Evolutionary conservation across 64 coral and sea anemone genomes (phyloP), one percentile per base, ranked within the genome.

Genomic region (Porites australiensis): DNA sequence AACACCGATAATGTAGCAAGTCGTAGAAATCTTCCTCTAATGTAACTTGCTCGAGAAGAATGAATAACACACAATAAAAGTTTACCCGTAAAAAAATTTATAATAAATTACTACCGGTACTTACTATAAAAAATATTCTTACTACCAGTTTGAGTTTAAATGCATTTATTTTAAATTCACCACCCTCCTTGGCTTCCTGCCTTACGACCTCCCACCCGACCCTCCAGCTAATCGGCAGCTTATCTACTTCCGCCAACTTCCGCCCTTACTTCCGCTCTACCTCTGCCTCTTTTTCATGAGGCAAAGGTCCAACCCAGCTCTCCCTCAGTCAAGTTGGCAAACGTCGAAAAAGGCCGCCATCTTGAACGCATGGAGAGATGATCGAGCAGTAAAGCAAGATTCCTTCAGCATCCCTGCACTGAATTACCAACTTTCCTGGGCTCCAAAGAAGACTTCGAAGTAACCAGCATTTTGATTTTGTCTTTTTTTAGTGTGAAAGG

Each of bases 371-470:
- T 84, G 81, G 62, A 13, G 44, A 51, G 19, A 63, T 13, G 10
- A 13, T 68, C 18, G 8, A 2, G 5, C 2, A 22, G 43, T 19
- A 50, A 52, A 65, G 44, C 81, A 84, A 50, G 63, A 49, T 50
- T 83, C n/a, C 11, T 19, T 53, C 63, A 64, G 45, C 45, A 51
- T 84, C 63, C 45, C 18, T 16, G 0, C 15, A 21, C 51, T 63
- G 5, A 52, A 21, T 52, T 47, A 21, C 27, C 44, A 14, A 66
- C 62, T 9, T 11, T 65, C 22, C 81, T 68, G 11, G 43, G 45
- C 16, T 51, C 44, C 61, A 69, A 64, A 46, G 81, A 84, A 67
- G 45, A 51, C 62, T 65, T 50, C 81, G 62, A 84, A 84, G 63
- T 84, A 68, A 51, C 81, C 61, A 84, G 8, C 61, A 44, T 68